Base-by-base conservation (phyloP, 2,888 invertebrate species). In the Pyralis farinalis region DNA sequence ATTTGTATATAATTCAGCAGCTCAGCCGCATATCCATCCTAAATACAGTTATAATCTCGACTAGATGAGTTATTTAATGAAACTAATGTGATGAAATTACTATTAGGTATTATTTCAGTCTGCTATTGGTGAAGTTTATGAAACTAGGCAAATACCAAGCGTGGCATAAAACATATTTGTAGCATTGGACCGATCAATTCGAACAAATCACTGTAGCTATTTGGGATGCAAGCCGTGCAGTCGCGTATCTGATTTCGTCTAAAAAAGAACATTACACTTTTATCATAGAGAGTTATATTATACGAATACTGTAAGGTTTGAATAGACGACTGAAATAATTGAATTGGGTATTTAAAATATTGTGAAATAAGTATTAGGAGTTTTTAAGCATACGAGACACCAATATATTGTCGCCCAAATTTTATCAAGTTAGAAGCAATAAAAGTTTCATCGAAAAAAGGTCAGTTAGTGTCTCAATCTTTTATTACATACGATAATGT, bases 1-100 rank as follows among this genome's bases (percentile, higher is more conserved):
- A 35, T 41, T 56, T 75, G 74, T 68, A 76, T 46, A 70, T 69
- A 69, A 51, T 47, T 53, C 50, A 67, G 69, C 75, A 75, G 78
- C 74, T 76, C 72, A 67, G 82, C 76, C 78, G 78, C 83, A 82
- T 85, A 85, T 84, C 84, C 84, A 83, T 84, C 81, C 80, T 82
- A 68, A 67, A 68, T 68, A 71, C 64, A 57, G 59, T 68, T 61
- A 58, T 71, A 71, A 68, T 66, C 62, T 64, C 56, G 50, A 56
- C 49, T 67, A 66, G 66, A 57, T 50, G 61, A 55, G 40, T 58
- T 63, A 63, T 42, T 36, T 30, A 25, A 42, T 50, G 63, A 56
- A 56, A 49, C 48, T 62, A 60, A 62, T 55, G 44, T 57, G 58
- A 52, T 55, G 49, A 52, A 51, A 34, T 36, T 47, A 37, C 39